Evolutionary conservation across 2,888 invertebrate species (phyloP).

Genomic region (Cheilosia pagana): DNA sequence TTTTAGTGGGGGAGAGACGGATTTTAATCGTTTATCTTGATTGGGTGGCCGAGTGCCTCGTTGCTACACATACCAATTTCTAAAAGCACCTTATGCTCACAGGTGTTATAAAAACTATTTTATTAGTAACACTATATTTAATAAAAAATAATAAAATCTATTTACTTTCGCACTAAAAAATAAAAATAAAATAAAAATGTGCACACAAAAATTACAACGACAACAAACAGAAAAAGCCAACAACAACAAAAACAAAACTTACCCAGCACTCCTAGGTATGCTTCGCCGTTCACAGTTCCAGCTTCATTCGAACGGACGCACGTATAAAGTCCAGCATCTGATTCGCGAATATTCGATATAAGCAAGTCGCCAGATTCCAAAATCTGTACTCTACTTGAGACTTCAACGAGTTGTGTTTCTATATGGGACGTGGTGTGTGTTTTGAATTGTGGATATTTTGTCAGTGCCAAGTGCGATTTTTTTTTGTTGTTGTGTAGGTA

Average conservation of each 20-base stretch:
- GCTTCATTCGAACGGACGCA: conserved; percentile 95
- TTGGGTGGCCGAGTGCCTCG: too few relatives aligned
- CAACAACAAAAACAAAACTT: conserved; percentile 78
- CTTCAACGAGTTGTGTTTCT: conserved; percentile 87
- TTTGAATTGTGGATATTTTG: conserved; percentile 24
- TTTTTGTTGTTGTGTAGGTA: conserved; percentile 39
- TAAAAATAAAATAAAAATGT: conserved; percentile 43
- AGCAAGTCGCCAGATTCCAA: conserved; percentile 94
- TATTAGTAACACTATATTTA: neutral
- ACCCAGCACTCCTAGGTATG: conserved; percentile 93
- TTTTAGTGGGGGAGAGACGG: too few relatives aligned
- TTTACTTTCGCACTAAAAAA: conserved; percentile 30
- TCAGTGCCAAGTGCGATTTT: conserved; percentile 66
- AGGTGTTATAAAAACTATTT: neutral
- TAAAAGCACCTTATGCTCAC: too few relatives aligned
- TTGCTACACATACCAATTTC: too few relatives aligned
- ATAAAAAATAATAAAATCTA: neutral
- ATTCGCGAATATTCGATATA: conserved; percentile 92
- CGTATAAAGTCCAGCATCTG: conserved; percentile 94
- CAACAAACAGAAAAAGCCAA: neutral
- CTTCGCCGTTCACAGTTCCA: conserved; percentile 92
- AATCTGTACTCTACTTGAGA: conserved; percentile 91
- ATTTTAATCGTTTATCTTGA: too few relatives aligned
- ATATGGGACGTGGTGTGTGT: conserved; percentile 70
- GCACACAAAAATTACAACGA: conserved; percentile 26